Evolutionary conservation across 2,888 invertebrate species (phyloP).

Genomic region (Tachina lurida): DNA sequence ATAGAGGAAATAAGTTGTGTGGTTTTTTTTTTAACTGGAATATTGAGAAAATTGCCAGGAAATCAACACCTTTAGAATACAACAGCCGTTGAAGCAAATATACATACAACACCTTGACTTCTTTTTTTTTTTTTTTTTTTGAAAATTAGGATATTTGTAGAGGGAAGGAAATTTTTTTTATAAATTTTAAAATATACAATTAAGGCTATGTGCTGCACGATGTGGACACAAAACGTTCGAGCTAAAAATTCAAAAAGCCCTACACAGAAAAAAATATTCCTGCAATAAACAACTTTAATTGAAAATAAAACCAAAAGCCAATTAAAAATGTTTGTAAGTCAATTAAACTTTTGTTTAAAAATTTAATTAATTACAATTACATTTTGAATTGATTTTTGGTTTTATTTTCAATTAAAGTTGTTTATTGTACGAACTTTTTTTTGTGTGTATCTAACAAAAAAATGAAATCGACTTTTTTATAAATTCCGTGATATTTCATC

Average conservation of each 20-base stretch:
- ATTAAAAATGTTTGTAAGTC: no score
- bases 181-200: conserved; percentile 6
- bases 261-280: no score
- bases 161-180: conserved; percentile 34
- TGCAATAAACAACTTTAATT: no score
- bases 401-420: no score
- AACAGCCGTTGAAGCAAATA: conserved; percentile 73
- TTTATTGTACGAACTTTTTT: no score
- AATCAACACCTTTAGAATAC: conserved; percentile 66
- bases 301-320: no score
- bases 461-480: no score
- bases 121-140: conserved; percentile 13
- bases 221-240: background rate
- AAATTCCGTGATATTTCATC: no score
- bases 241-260: background rate
- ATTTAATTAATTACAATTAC: no score
- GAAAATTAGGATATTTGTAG: conserved; percentile 23
- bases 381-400: no score
- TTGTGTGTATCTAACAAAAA: no score
- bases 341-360: no score
- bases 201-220: background rate
- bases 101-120: conserved; percentile 72
- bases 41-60: conserved; percentile 50
- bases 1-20: conserved; percentile 32
- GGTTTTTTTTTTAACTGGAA: conserved; percentile 2